Base-by-base conservation (phyloP, 2,797 vertebrate genomes). In the Pangasius sanitwongsei region DNA sequence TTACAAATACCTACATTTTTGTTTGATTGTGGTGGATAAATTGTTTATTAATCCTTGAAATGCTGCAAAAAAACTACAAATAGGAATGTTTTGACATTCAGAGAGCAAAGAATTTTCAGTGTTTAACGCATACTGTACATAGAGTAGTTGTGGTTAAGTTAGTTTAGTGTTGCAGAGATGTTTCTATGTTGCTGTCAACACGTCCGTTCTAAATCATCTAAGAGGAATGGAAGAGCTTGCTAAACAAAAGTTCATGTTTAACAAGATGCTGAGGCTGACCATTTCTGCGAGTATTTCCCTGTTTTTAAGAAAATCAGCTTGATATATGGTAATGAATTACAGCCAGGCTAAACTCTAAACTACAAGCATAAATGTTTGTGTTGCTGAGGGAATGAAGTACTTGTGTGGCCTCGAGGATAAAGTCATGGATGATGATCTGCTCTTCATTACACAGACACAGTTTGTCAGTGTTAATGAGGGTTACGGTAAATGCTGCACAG, bases 391-490 rank as follows among this genome's bases (percentile, higher is more conserved):
- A 50, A 12, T 83, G 48, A 72, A 37, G 87, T 91, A 97, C 99
- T 98, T 99, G 99, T 85, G 99, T 99, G 92, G 99, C 99, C 96
- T 99, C 99, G 69, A 99, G 96, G 96, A 99, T 99, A 92, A 99
- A 99, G 95, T 99, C 98, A 86, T 99, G 98, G 96, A 99, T 99
- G 96, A 99, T 97, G 93, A 99, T 98, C 94, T 99, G 98, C 93
- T 99, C 98, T 95, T 99, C 99, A 0, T 98, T 99, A 93, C 98
- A 98, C 96, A 99, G 98, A 95, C 98, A 99, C 94, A 99, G 96
- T 94, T 97, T 97, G 96, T 99, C 98, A 95, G 98, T 99, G 95
- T 98, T 99, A 96, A 99, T 99, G 93, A 99, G 98, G 83, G 99
- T 99, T 95, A 99, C 99, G 12, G 98, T 99, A 94, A 99, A 99